Evolutionary conservation across 2,888 invertebrate genomes (phyloP).

Genomic region (Hirtodrosophila confusa): DNA sequence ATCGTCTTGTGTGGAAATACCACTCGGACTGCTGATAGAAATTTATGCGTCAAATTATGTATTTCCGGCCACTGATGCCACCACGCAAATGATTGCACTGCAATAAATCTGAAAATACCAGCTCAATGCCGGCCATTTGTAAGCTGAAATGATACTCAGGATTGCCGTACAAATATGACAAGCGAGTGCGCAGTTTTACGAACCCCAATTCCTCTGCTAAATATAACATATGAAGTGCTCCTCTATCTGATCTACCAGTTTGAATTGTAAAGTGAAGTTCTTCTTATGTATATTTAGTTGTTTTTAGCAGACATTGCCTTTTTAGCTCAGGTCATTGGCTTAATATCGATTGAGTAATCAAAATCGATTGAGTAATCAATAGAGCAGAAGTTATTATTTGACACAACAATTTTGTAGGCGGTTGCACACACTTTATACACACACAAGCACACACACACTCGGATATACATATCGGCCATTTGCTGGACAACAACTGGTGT

Average conservation of each 20-base stretch:
- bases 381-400: constrained; percentile 76
- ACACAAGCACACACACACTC: constrained; percentile 25
- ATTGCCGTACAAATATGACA: constrained; percentile 29
- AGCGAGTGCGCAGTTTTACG: neutral
- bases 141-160: neutral
- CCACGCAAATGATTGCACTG: constrained; percentile 61
- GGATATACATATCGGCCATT: constrained; percentile 17
- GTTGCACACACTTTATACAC: constrained; percentile 45
- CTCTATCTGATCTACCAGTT: neutral
- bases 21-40: constrained; percentile 49
- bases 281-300: neutral
- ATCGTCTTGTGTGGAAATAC: constrained; percentile 11
- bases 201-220: neutral
- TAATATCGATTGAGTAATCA: constrained; percentile 29
- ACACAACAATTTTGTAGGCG: constrained; percentile 52
- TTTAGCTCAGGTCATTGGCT: constrained; percentile 6
- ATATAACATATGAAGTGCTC: constrained; percentile 11
- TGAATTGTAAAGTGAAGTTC: too few species aligned
- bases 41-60: constrained; percentile 72
- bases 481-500: constrained; percentile 27
- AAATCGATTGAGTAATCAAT: constrained; percentile 82
- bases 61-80: constrained; percentile 45
- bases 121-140: constrained; percentile 29
- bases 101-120: constrained; percentile 58
- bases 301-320: neutral